These are phyloP conservation scores for Goniozus legneri DNA, from an alignment of 1,140 invertebrate genomes.

Conservation along the genomic window DNA sequence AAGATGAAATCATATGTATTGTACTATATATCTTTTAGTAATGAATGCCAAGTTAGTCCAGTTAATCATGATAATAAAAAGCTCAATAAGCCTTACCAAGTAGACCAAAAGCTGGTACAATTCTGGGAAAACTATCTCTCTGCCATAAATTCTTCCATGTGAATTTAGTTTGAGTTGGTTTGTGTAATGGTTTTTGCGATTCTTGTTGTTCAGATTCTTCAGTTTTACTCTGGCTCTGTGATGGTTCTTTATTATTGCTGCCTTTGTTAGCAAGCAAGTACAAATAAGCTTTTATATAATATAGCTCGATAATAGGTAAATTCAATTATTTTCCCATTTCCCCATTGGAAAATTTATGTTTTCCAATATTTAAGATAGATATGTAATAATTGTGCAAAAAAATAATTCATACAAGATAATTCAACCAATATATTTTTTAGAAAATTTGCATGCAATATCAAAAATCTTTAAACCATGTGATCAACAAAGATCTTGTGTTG, in stretches of 20 bases:
- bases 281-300: slow-evolving; percentile 22
- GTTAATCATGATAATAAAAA: slow-evolving; percentile 20
- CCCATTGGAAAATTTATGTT: too few species aligned
- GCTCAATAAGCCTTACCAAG: slow-evolving; percentile 38
- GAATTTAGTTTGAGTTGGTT: slow-evolving; percentile 42
- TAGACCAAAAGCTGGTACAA: slow-evolving; percentile 42
- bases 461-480: too few species aligned
- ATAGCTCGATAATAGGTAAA: neutral
- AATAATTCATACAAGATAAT: too few species aligned
- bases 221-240: slow-evolving; percentile 17
- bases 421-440: too few species aligned
- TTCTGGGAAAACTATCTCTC: slow-evolving; percentile 37
- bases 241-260: slow-evolving; percentile 28
- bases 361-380: too few species aligned
- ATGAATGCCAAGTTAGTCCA: too few species aligned
- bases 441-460: too few species aligned
- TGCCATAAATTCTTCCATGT: slow-evolving; percentile 43
- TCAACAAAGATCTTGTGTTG: too few species aligned
- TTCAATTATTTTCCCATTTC: too few species aligned
- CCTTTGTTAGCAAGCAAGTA: slow-evolving; percentile 40
- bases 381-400: too few species aligned
- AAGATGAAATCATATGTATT: too few species aligned
- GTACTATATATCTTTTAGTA: too few species aligned
- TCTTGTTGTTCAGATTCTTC: slow-evolving; percentile 29
- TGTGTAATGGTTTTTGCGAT: slow-evolving; percentile 28